phyloP scores from a whole-genome alignment of 1,140 invertebrate genomes.

The Antheraea pernyi region DNA sequence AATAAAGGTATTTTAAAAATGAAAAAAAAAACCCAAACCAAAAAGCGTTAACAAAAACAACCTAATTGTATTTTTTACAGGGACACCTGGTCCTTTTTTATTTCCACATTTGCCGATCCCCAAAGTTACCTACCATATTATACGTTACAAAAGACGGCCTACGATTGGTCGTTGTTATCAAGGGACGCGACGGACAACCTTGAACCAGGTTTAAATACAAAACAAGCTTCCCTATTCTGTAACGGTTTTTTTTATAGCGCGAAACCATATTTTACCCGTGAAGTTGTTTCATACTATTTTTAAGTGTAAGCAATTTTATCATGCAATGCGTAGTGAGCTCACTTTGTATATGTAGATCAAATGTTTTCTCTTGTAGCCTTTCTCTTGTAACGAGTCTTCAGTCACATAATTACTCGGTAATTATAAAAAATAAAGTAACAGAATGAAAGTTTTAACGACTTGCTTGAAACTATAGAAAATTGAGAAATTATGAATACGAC shows the following conservation, averaged over 20 bases:
- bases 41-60: no score
- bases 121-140: slow-evolving; percentile 24
- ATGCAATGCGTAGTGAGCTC: no score
- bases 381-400: not conserved
- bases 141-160: slow-evolving; percentile 51
- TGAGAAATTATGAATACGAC: not conserved
- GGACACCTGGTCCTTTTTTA: not conserved
- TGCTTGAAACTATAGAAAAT: no score
- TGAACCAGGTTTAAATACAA: slow-evolving; percentile 39
- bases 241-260: slow-evolving; percentile 48
- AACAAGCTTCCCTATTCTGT: slow-evolving; percentile 49
- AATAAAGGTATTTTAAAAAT: no score
- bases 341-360: no score
- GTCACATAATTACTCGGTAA: not conserved
- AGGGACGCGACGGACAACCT: slow-evolving; percentile 52
- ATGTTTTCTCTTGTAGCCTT: not conserved
- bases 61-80: no score
- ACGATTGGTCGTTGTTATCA: slow-evolving; percentile 72
- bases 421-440: not conserved
- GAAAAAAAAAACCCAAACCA: no score
- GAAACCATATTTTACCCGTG: no score
- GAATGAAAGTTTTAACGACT: no score
- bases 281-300: no score
- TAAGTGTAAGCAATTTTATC: no score
- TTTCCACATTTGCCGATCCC: not conserved